These are phyloP conservation scores for Setophaga petechia DNA, from an alignment of 2,113 vertebrate genomes.

Conservation along the genomic window DNA sequence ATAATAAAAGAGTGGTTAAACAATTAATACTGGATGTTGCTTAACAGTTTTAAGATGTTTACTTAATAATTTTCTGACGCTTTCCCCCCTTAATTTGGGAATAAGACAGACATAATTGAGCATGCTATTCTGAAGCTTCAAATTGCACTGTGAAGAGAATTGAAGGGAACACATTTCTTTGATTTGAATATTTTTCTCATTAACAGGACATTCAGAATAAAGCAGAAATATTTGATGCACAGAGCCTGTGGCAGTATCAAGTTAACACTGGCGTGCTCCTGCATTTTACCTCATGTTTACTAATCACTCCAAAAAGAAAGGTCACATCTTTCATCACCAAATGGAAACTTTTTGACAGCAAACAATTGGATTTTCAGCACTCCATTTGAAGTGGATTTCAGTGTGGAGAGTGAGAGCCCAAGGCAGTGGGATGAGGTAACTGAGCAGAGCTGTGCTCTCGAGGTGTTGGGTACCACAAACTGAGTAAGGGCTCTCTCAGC, in stretches of 20 bases:
- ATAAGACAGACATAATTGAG: slow-evolving; percentile 38
- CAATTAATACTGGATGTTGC: slow-evolving; percentile 41
- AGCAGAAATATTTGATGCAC: slow-evolving; percentile 46
- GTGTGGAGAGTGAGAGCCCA: neutral
- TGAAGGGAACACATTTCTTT: slow-evolving; percentile 31
- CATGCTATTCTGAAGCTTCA: slow-evolving; percentile 8
- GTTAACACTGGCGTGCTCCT: neutral
- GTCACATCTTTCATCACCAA: slow-evolving; percentile 54
- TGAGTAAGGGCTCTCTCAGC: neutral
- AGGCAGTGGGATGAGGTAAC: neutral
- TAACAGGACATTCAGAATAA: slow-evolving; percentile 50
- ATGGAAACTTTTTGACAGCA: slow-evolving; percentile 32
- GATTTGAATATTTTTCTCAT: slow-evolving; percentile 67
- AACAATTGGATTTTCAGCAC: neutral
- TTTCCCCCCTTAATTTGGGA: neutral
- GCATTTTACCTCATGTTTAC: slow-evolving; percentile 48
- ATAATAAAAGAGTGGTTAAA: neutral
- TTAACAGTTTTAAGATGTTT: slow-evolving; percentile 25
- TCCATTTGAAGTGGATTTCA: neutral
- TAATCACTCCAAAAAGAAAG: slow-evolving; percentile 58
- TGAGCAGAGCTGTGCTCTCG: neutral
- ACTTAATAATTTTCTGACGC: slow-evolving; percentile 4
- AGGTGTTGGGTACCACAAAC: neutral
- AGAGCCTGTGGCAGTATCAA: slow-evolving; percentile 36
- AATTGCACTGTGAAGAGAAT: slow-evolving; percentile 37